Conservation (phyloP, 53 echinoderm and acorn worm species). For the Zoroaster sp. region DNA sequence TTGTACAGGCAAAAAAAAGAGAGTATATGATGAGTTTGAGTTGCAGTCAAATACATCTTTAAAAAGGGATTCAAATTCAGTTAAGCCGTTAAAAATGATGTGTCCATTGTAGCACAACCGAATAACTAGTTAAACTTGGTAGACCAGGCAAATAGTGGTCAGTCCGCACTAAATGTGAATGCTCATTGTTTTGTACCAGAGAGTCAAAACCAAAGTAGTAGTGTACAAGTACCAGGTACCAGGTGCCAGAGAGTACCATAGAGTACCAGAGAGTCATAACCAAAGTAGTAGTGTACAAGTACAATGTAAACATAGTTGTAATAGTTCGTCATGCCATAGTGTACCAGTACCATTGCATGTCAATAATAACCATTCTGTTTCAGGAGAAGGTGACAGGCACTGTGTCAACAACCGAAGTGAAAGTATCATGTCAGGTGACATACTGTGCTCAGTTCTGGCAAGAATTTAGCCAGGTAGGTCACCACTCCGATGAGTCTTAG, state of each 20-base stretch:
- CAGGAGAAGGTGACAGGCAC: conserved; percentile 15
- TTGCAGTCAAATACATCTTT: not conserved
- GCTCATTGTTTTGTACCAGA: conserved; percentile 20
- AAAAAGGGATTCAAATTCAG: not conserved
- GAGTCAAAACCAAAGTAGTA: too few relatives aligned
- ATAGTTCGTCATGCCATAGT: not conserved
- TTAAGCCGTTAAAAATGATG: not conserved
- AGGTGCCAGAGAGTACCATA: too few relatives aligned
- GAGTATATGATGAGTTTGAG: not conserved
- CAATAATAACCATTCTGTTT: conserved; percentile 22
- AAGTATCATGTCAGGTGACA: conserved; percentile 22
- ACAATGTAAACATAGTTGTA: conserved; percentile 12
- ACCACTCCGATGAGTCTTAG: too few relatives aligned
- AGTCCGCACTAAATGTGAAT: conserved; percentile 18
- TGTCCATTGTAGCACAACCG: not conserved
- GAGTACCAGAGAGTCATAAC: not conserved
- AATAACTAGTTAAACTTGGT: conserved; percentile 4
- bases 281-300: not conserved
- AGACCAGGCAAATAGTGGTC: conserved; percentile 14
- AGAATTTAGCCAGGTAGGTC: too few relatives aligned
- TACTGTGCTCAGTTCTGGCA: too few relatives aligned
- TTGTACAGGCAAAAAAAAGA: conserved; percentile 26
- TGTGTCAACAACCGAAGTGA: conserved; percentile 25
- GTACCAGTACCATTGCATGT: conserved; percentile 22
- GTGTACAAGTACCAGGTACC: too few relatives aligned